Evolutionary conservation across 2,888 invertebrate genomes (phyloP), one percentile per base, ranked within the genome.

Genomic region (Drosophila cognata): DNA sequence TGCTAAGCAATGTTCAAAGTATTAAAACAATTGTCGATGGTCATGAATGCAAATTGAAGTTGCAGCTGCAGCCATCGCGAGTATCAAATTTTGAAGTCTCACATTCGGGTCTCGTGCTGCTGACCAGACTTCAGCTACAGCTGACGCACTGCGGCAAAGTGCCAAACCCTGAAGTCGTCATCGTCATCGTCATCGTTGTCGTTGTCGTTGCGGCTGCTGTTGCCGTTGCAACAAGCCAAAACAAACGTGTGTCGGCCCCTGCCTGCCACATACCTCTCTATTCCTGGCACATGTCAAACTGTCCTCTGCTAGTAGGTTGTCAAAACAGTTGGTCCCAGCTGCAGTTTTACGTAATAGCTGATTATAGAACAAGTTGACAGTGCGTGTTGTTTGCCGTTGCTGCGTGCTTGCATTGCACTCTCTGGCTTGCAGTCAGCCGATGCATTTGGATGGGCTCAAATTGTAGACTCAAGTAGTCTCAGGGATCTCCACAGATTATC

Each of bases 11-110:
- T 72, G 72, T 53, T 57, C 65, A 65, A 81, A 81, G 77, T 89
- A 87, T 84, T 87, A 76, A 70, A 87, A 79, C 87, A 87, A 87
- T 87, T 84, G 84, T 81, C 82, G 81, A 82, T 80, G 75, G 73
- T 60, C 75, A 79, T 76, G 78, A 76, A 82, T 85, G 85, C 73
- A 79, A 88, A 85, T 87, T 67, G 76, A 71, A 51, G 69, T 61
- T 65, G 68, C 70, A 64, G 64, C 59, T 67, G 68, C 75, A 66
- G 64, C 69, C 61, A 53, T 51, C 77, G 81, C 79, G 77, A 79
- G 70, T 71, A 63, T 70, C 81, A 81, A 81, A 80, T 77, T 70
- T 77, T 80, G 73, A 77, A 66, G 63, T 50, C 56, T 50, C 60
- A 36, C 55, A 69, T 59, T 62, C 77, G 65, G 63, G 56, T 61